Evolutionary conservation across 2,113 vertebrate genomes (phyloP).

Genomic region (Tetraodon nigroviridis): DNA sequence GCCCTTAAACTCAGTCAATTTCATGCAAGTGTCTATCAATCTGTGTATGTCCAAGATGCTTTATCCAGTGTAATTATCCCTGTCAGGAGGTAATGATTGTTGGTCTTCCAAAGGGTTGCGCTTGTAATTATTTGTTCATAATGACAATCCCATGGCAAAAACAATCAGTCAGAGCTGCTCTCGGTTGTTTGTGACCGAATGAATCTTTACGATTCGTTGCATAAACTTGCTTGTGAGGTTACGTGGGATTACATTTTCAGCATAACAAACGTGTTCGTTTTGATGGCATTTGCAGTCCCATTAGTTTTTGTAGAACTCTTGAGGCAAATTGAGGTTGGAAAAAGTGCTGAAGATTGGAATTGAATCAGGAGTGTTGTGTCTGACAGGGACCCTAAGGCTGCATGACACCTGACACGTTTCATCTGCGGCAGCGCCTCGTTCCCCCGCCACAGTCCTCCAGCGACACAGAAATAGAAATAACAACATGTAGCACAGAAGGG

Average conservation of each 20-base stretch:
- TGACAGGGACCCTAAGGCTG: slow-evolving; percentile 60
- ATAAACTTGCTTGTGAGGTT: too few species aligned
- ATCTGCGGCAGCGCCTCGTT: slow-evolving; percentile 62
- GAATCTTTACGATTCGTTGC: too few species aligned
- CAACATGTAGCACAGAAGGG: slow-evolving; percentile 34
- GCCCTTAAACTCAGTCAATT: slow-evolving; percentile 32
- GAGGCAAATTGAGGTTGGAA: background rate
- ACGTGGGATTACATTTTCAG: too few species aligned
- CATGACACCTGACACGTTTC: slow-evolving; percentile 72
- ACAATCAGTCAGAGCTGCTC: background rate
- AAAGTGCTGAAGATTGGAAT: slow-evolving; percentile 27
- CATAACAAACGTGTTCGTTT: too few species aligned
- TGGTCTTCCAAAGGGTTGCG: slow-evolving; percentile 9
- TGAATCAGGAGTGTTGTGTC: slow-evolving; percentile 46
- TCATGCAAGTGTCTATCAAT: slow-evolving; percentile 24
- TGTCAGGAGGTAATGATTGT: slow-evolving; percentile 14
- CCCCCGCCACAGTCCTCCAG: slow-evolving; percentile 42
- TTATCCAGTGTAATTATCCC: slow-evolving; percentile 26
- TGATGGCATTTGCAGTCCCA: too few species aligned
- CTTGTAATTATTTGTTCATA: too few species aligned
- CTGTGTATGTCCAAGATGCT: slow-evolving; percentile 12
- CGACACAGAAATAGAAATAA: slow-evolving; percentile 50
- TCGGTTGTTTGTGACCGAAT: too few species aligned
- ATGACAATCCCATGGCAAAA: too few species aligned
- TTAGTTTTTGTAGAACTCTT: too few species aligned